Base-by-base conservation (phyloP, 2,797 vertebrate species). In the Scarus forsteni region DNA sequence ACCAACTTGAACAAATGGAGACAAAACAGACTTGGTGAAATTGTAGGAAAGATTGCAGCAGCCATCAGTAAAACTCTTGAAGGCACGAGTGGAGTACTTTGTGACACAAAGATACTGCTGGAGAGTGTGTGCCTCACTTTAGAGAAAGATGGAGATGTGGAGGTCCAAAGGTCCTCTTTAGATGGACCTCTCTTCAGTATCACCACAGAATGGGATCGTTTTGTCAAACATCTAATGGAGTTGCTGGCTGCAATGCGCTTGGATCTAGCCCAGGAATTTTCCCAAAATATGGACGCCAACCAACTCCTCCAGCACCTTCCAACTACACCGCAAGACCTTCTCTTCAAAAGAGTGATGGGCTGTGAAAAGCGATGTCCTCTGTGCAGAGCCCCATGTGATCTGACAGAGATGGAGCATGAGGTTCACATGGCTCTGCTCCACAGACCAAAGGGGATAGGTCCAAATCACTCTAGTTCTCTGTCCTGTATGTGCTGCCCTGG, bases 351-450 rank as follows among this genome's bases (percentile, higher is more conserved):
- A 65, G 83, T 94, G 13, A 89, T 70, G 75, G 92, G 92, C 9
- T 95, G 94, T 60, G 79, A 79, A 12, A 78, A 88, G 61, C 72
- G 39, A 2, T 94, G 94, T 78, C 93, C 93, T 52, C 73, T 91
- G 62, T 95, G 94, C 58, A 78, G 70, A 70, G 85, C 88, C 52
- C 91, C 91, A 0, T 95, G 94, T 77, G 88, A 91, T 5, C 19
- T 83, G 14, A 70, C 66, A 5, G 75, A 75, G 46, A 55, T 10
- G 0, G 86, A 64, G 4, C 93, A 94, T 67, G 59, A 86, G 8
- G 60, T 86, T 57, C 94, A 95, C 70, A 70, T 51, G 48, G 68
- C 90, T 38, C 39, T 80, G 45, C 60, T 92, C 53, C 94, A 94
- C 81, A 82, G 93, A 35, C 93, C 93, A 7, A 87, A 75, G 81